Evolutionary conservation across 2,113 vertebrate genomes (phyloP).

Genomic region (Ovis aries): DNA sequence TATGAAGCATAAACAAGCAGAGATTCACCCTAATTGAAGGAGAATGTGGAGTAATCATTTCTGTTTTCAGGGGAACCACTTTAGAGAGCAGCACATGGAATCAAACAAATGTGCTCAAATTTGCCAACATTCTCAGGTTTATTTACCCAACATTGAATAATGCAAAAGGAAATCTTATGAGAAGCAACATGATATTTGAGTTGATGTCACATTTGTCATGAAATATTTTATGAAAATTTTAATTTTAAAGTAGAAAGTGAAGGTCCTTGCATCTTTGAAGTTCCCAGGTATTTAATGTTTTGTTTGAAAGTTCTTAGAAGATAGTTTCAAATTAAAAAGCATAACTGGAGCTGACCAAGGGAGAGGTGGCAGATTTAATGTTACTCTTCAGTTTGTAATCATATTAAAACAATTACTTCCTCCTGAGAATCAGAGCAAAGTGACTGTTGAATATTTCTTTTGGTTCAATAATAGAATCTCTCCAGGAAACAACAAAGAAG

Average conservation of each 20-base stretch:
- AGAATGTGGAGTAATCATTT: neutral
- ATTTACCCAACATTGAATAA: neutral
- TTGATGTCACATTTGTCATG: neutral
- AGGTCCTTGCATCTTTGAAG: neutral
- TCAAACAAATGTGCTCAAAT: neutral
- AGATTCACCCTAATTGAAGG: neutral
- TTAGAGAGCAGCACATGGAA: no score
- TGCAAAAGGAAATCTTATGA: neutral
- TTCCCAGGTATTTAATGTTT: neutral
- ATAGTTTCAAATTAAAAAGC: neutral
- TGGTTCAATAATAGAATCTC: neutral
- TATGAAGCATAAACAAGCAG: neutral
- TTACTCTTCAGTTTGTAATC: neutral
- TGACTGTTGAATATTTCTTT: slow-evolving; percentile 46
- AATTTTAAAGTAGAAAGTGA: neutral
- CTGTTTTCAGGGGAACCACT: neutral
- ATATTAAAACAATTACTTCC: slow-evolving; percentile 32
- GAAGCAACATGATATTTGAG: neutral
- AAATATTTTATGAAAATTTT: slow-evolving; percentile 4
- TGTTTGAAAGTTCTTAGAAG: neutral
- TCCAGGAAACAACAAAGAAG: slow-evolving; percentile 49
- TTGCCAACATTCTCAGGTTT: neutral
- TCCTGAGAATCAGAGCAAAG: neutral
- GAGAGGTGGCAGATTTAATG: neutral
- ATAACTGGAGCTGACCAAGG: neutral